These are phyloP conservation scores for Pentalonia nigronervosa DNA, from an alignment of 1,140 invertebrate species.

Conservation along the genomic window DNA sequence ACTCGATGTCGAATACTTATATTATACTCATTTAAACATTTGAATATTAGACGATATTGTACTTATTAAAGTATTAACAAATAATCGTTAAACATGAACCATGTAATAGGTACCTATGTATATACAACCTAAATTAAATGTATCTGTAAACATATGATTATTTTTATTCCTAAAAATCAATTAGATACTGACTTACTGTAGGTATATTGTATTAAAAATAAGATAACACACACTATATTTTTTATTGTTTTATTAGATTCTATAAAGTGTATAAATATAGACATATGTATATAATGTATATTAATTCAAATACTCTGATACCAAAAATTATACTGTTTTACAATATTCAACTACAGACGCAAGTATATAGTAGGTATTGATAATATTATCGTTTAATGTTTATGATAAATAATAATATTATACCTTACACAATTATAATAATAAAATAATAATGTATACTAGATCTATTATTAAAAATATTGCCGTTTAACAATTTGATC, in stretches of 20 bases:
- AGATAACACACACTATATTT: not conserved
- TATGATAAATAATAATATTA: not conserved
- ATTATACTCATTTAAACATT: not conserved
- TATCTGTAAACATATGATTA: not conserved
- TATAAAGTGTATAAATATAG: conserved; percentile 3
- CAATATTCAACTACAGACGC: not conserved
- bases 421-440: not conserved
- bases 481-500: not conserved
- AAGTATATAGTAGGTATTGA: not conserved
- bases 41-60: not conserved
- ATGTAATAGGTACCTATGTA: too few relatives aligned
- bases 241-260: conserved; percentile 3
- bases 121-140: not conserved
- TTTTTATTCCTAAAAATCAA: not conserved
- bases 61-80: not conserved
- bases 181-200: not conserved
- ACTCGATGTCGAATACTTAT: not conserved
- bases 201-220: not conserved
- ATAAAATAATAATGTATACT: not conserved
- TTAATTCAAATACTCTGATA: conserved; percentile 3
- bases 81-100: not conserved
- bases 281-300: not conserved
- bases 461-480: not conserved
- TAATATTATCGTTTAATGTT: not conserved
- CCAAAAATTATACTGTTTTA: not conserved